phyloP scores from a whole-genome alignment of 2,888 invertebrate species.

The Willowsia nigromaculata region DNA sequence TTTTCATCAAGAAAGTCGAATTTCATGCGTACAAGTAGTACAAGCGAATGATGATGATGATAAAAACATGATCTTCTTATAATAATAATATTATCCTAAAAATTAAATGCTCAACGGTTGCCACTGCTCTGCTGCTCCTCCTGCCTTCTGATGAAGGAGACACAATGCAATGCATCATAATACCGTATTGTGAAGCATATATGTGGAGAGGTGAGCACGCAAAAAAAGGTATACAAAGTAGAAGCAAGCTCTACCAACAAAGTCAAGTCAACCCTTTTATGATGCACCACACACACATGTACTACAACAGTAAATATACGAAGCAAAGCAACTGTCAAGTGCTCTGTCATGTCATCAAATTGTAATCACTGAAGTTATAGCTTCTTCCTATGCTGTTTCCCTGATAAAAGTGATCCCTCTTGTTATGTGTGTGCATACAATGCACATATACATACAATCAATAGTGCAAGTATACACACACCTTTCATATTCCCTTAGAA shows the following conservation, averaged over 20 bases:
- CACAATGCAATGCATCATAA: background rate
- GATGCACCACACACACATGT: background rate
- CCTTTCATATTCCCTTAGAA: background rate
- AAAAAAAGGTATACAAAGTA: background rate
- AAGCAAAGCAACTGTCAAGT: conserved; percentile 16
- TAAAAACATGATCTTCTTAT: background rate
- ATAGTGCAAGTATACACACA: background rate
- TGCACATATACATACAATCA: background rate
- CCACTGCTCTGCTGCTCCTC: too few relatives aligned
- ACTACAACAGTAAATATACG: too few relatives aligned
- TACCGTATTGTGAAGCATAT: background rate
- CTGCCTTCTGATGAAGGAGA: too few relatives aligned
- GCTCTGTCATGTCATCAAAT: background rate
- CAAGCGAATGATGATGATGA: background rate
- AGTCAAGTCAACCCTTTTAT: background rate
- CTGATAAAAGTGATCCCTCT: background rate
- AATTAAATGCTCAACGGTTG: conserved; percentile 30
- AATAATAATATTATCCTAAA: background rate
- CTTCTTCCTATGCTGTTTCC: background rate
- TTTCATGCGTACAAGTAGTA: background rate
- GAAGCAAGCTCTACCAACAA: background rate
- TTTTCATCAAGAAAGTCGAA: conserved; percentile 5
- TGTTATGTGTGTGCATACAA: background rate
- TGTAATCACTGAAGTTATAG: background rate
- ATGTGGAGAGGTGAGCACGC: too few relatives aligned